Conservation (phyloP, 2,888 invertebrate genomes). For the Xanthorhoe spadicearia region DNA sequence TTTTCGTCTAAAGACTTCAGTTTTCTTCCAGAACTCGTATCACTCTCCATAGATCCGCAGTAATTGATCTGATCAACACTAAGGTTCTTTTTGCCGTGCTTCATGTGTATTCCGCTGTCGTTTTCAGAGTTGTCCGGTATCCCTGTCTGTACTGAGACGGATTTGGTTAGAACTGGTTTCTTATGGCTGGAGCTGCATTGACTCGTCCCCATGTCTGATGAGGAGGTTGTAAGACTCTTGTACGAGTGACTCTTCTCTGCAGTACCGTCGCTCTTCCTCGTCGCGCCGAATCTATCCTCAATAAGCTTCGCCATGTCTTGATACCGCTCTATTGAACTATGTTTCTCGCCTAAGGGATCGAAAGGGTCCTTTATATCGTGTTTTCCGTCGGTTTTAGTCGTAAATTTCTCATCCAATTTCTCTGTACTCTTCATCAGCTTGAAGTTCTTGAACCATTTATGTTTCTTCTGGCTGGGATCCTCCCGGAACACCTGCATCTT, state of each 20-base stretch:
- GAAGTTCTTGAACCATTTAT: slow-evolving; percentile 87
- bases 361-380: slow-evolving; percentile 83
- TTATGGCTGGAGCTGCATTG: slow-evolving; percentile 80
- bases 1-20: slow-evolving; percentile 79
- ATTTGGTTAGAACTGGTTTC: slow-evolving; percentile 79
- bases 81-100: slow-evolving; percentile 78
- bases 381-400: slow-evolving; percentile 72
- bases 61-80: slow-evolving; percentile 83
- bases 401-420: slow-evolving; percentile 76
- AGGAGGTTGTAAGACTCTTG: slow-evolving; percentile 81
- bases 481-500: slow-evolving; percentile 82
- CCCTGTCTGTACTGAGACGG: slow-evolving; percentile 81
- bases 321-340: slow-evolving; percentile 88
- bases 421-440: slow-evolving; percentile 81
- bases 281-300: slow-evolving; percentile 87
- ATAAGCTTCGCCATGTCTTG: slow-evolving; percentile 89
- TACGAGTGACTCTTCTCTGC: slow-evolving; percentile 82
- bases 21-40: slow-evolving; percentile 79
- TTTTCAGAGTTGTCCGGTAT: slow-evolving; percentile 79
- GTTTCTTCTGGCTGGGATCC: slow-evolving; percentile 82
- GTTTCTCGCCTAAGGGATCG: slow-evolving; percentile 86
- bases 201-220: slow-evolving; percentile 82
- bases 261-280: slow-evolving; percentile 75
- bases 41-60: slow-evolving; percentile 82
- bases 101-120: slow-evolving; percentile 76